Conservation (phyloP, 2,888 invertebrate species). For the Phragmatobia fuliginosa region DNA sequence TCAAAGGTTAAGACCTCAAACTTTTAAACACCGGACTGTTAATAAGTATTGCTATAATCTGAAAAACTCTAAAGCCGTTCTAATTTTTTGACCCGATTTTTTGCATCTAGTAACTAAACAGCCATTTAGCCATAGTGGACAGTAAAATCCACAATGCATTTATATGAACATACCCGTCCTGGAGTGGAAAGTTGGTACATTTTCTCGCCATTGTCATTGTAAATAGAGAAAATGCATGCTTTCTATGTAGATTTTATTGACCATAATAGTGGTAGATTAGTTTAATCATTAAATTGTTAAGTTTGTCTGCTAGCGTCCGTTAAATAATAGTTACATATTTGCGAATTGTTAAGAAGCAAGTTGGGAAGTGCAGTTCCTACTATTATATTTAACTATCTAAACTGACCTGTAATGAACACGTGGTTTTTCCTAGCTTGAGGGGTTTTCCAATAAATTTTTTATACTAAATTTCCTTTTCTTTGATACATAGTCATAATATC, state of each 20-base stretch:
- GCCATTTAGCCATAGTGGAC: no score
- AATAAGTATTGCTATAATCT: no score
- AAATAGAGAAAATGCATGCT: conserved; percentile 9
- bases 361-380: neutral
- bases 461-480: neutral
- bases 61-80: no score
- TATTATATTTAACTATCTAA: neutral
- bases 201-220: conserved; percentile 7
- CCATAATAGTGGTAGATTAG: neutral
- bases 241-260: conserved; percentile 1
- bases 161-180: neutral
- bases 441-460: neutral
- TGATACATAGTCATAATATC: neutral
- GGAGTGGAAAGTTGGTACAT: neutral
- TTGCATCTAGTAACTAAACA: no score
- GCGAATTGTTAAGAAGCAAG: neutral
- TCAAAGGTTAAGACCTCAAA: no score
- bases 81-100: no score
- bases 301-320: neutral
- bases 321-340: neutral
- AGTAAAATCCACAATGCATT: neutral
- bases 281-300: neutral
- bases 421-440: neutral
- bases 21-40: no score
- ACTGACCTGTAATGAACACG: neutral